Evolutionary conservation across 30 jellyfish, hydroid and myxozoan genomes (phyloP).

Genomic region (Nemopilema nomurai): DNA sequence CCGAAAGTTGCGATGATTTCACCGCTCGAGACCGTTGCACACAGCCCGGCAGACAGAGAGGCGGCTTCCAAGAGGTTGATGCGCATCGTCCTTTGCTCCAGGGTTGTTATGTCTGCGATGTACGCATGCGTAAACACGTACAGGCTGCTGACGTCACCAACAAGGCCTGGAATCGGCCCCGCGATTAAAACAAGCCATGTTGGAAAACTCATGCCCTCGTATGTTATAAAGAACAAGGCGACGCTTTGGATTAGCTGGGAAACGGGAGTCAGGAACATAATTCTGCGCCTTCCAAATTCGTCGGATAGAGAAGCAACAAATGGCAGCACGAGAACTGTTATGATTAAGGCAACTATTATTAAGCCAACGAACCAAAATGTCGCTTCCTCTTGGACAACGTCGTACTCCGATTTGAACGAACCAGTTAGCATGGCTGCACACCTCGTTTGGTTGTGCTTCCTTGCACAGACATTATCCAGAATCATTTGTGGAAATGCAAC

Average conservation of each 20-base stretch:
- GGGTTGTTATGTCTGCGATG: slow-evolving; percentile 5
- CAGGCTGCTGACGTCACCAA: slow-evolving; percentile 18
- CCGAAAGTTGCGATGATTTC: not conserved
- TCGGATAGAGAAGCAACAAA: slow-evolving; percentile 32
- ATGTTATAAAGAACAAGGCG: not conserved
- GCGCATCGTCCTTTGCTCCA: slow-evolving; percentile 6
- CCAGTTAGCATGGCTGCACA: slow-evolving; percentile 41
- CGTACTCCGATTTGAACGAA: slow-evolving; percentile 14
- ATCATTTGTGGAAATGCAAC: slow-evolving; percentile 32
- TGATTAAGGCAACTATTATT: slow-evolving; percentile 6
- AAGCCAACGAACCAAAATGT: slow-evolving; percentile 38
- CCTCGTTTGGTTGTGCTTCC: slow-evolving; percentile 13
- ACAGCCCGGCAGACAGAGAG: not conserved
- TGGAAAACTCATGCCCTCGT: not conserved
- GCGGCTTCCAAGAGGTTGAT: slow-evolving; percentile 1
- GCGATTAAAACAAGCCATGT: slow-evolving; percentile 7
- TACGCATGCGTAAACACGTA: slow-evolving; percentile 13
- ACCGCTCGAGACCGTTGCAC: slow-evolving; percentile 22
- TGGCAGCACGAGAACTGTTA: slow-evolving; percentile 23
- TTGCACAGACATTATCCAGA: slow-evolving; percentile 18
- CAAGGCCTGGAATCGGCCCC: slow-evolving; percentile 13
- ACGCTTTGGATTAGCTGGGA: slow-evolving; percentile 8
- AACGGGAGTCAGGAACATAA: slow-evolving; percentile 10
- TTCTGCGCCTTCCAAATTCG: slow-evolving; percentile 4
- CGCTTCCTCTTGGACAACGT: slow-evolving; percentile 28